phyloP scores from a whole-genome alignment of 2,113 vertebrate species.

The Pteropus alecto region DNA sequence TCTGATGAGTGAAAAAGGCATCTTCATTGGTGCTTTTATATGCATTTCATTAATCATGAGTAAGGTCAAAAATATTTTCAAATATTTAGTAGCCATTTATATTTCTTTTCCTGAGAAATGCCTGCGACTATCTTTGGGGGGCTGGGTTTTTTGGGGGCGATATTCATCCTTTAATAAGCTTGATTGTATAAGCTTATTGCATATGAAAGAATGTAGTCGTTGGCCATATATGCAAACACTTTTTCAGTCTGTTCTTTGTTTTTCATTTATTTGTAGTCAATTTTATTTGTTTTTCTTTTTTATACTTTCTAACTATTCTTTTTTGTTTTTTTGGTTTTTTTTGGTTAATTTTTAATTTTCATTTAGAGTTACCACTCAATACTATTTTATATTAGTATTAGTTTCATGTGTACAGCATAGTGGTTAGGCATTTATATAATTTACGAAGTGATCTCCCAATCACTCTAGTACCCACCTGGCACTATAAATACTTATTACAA shows the following conservation, averaged over 20 bases:
- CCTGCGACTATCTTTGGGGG: neutral
- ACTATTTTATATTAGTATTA: too few relatives aligned
- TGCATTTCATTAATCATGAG: constrained; percentile 63
- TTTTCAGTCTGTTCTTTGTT: neutral
- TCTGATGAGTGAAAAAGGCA: neutral
- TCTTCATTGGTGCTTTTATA: constrained; percentile 57
- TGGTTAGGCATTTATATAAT: too few relatives aligned
- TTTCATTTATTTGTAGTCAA: neutral
- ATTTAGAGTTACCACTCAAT: too few relatives aligned
- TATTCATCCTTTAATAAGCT: constrained; percentile 34
- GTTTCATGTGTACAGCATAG: too few relatives aligned
- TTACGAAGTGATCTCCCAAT: too few relatives aligned
- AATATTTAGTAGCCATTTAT: constrained; percentile 33
- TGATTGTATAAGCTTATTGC: constrained; percentile 35
- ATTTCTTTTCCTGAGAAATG: constrained; percentile 49
- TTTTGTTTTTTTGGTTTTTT: neutral
- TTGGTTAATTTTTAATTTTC: neutral
- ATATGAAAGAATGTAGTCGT: neutral
- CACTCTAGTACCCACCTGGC: too few relatives aligned
- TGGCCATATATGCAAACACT: neutral
- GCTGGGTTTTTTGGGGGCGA: too few relatives aligned
- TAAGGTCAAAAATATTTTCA: constrained; percentile 40
- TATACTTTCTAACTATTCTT: too few relatives aligned
- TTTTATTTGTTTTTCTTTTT: neutral
- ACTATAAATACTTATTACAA: too few relatives aligned